Percentiles rank a stretch among this genome's conserved stretches.
These are phyloP conservation scores for Xiphorhynchus elegans DNA, from an alignment of 2,113 vertebrate genomes.

Conservation along the genomic window DNA sequence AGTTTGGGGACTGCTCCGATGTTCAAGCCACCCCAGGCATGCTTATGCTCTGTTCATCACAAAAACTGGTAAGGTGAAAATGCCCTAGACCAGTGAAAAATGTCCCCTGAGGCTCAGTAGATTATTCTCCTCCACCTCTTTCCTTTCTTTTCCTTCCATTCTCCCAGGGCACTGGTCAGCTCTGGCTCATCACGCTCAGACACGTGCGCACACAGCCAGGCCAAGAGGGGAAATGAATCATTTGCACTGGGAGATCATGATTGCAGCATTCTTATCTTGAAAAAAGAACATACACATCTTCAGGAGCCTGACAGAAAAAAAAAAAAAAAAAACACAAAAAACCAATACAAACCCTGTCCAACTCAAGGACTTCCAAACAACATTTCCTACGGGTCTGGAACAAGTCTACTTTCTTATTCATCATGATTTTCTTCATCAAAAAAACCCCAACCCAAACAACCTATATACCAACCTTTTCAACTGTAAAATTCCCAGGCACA, in stretches of 20 bases:
- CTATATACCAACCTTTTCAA: background rate
- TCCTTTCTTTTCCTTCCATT: constrained; percentile 20
- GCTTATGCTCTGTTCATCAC: background rate
- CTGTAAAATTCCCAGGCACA: background rate
- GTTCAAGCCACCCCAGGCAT: background rate
- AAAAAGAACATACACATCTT: background rate
- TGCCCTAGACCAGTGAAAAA: background rate
- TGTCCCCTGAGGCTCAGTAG: background rate
- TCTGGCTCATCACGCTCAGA: background rate
- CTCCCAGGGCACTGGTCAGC: background rate
- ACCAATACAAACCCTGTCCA: background rate
- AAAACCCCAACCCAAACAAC: background rate
- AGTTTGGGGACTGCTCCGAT: background rate
- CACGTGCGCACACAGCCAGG: accelerated
- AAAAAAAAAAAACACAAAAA: background rate
- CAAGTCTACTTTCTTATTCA: background rate
- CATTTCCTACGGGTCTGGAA: background rate
- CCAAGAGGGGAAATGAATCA: constrained; percentile 51
- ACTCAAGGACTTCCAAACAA: background rate
- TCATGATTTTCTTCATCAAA: background rate
- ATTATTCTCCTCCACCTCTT: background rate
- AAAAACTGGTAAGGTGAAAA: background rate
- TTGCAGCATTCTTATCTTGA: constrained; percentile 23
- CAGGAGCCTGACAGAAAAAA: background rate
- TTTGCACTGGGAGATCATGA: background rate